Percentiles rank a stretch among this genome's conserved stretches.
Conservation (phyloP, 2,113 vertebrate genomes). For the Ophiodon elongatus region DNA sequence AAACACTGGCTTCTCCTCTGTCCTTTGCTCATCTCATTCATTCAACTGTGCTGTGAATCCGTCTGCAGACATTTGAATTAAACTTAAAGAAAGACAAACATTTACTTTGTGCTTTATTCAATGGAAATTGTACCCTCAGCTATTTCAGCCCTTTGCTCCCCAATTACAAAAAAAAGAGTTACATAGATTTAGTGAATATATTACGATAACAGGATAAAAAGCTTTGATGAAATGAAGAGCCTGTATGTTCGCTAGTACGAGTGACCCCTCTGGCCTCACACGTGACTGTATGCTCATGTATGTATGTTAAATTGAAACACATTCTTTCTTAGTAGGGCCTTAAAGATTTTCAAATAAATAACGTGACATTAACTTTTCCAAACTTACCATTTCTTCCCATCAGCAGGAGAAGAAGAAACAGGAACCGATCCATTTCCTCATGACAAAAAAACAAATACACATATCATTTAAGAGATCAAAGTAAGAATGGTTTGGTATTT, state of each 20-base stretch:
- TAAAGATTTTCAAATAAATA: not conserved
- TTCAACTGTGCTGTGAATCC: too few species aligned
- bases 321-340: not conserved
- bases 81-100: too few species aligned
- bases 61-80: too few species aligned
- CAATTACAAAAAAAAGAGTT: too few species aligned
- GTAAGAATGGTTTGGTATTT: not conserved
- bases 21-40: too few species aligned
- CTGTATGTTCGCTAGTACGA: not conserved
- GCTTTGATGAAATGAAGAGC: not conserved
- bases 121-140: too few species aligned
- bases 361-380: not conserved
- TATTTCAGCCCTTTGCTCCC: too few species aligned
- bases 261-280: not conserved
- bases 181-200: too few species aligned
- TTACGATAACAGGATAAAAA: not conserved
- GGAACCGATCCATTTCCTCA: conserved; percentile 65
- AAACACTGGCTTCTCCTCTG: too few species aligned
- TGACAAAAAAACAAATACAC: conserved; percentile 9
- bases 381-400: conserved; percentile 62
- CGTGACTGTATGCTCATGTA: not conserved
- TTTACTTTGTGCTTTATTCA: too few species aligned
- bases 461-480: not conserved
- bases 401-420: conserved; percentile 66
- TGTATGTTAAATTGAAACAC: not conserved